Conservation (phyloP, 1,140 invertebrate species). For the Danaus plexippus region DNA sequence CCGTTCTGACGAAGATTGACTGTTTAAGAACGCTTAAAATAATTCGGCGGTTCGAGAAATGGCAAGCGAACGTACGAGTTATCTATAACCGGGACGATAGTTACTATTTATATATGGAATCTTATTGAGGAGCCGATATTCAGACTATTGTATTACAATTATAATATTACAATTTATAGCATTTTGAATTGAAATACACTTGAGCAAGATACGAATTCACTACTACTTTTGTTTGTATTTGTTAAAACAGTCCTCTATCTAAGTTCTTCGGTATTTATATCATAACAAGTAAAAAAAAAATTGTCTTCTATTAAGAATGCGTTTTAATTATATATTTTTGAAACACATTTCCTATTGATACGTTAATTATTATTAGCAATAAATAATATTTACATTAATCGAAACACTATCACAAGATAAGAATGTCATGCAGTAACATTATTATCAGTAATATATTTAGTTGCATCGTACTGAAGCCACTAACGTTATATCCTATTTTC, state of each 20-base stretch:
- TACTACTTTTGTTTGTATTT: too few relatives aligned
- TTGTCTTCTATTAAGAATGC: too few relatives aligned
- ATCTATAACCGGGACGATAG: constrained; percentile 1
- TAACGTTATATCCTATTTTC: too few relatives aligned
- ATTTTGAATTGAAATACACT: too few relatives aligned
- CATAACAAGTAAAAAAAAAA: too few relatives aligned
- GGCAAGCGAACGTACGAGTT: constrained; percentile 31
- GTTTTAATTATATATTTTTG: too few relatives aligned
- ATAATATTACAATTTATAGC: not conserved
- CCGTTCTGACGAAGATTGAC: constrained; percentile 35
- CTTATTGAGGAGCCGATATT: not conserved
- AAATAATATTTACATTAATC: constrained; percentile 5
- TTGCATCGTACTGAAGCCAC: not conserved
- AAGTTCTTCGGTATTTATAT: too few relatives aligned
- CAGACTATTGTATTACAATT: constrained; percentile 1
- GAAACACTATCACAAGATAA: constrained; percentile 7
- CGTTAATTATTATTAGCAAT: not conserved
- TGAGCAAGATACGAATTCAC: too few relatives aligned
- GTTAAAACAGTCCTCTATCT: too few relatives aligned
- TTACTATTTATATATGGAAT: too few relatives aligned
- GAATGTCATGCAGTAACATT: constrained; percentile 8
- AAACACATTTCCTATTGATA: not conserved
- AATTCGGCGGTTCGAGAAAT: constrained; percentile 53
- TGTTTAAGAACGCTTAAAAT: constrained; percentile 46
- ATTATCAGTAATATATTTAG: constrained; percentile 18